Evolutionary conservation across 2,888 invertebrate species (phyloP).

Genomic region (Brenthis daphne): DNA sequence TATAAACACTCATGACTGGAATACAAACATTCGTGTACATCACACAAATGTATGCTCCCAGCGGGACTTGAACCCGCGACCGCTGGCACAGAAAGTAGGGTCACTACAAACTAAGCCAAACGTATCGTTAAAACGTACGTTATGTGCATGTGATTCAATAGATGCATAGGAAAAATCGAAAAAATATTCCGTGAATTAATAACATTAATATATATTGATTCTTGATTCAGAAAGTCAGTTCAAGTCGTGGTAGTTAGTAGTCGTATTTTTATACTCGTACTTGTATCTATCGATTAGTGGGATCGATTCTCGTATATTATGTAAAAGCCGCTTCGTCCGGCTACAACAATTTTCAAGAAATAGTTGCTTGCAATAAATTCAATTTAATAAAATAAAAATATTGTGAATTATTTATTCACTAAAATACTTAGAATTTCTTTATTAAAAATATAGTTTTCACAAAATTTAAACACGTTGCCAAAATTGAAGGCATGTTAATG

Average conservation of each 20-base stretch:
- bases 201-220: not conserved
- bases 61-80: too few species aligned
- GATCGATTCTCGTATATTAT: slow-evolving; percentile 38
- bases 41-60: too few species aligned
- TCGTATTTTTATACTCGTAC: slow-evolving; percentile 28
- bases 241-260: not conserved
- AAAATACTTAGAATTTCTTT: too few species aligned
- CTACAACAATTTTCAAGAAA: not conserved
- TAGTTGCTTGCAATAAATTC: not conserved
- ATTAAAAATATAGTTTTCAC: too few species aligned
- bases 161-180: not conserved
- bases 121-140: too few species aligned
- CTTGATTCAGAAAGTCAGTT: not conserved
- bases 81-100: too few species aligned
- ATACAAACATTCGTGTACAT: too few species aligned
- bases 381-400: not conserved
- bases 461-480: too few species aligned
- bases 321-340: slow-evolving; percentile 17
- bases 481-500: too few species aligned
- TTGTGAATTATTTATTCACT: not conserved
- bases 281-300: slow-evolving; percentile 33
- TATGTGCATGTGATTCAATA: not conserved
- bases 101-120: too few species aligned
- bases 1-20: too few species aligned
- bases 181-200: not conserved